These are phyloP conservation scores for Brienomyrus brachyistius DNA, from an alignment of 2,113 vertebrate genomes.

Conservation along the genomic window DNA sequence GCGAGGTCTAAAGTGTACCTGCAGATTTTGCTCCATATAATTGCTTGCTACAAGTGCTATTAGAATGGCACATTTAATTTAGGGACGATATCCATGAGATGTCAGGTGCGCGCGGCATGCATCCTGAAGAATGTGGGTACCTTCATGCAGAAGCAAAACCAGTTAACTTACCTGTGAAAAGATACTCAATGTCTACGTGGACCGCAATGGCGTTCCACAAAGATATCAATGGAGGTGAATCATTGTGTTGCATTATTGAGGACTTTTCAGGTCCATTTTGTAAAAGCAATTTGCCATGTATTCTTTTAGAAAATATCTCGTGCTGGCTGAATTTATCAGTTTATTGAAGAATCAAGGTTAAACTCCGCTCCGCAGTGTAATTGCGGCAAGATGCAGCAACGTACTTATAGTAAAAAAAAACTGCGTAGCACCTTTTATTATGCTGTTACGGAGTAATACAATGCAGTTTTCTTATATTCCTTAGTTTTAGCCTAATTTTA, in stretches of 20 bases:
- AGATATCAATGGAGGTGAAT: neutral
- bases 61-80: neutral
- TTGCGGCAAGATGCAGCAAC: neutral
- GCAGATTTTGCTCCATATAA: neutral
- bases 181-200: neutral
- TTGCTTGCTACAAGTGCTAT: neutral
- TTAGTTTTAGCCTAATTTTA: neutral
- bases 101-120: neutral
- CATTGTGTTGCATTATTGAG: neutral
- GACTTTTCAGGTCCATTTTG: neutral
- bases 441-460: neutral
- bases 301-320: neutral
- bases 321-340: neutral
- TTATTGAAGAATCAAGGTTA: neutral
- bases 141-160: neutral
- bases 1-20: neutral
- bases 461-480: neutral
- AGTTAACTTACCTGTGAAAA: neutral
- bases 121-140: neutral
- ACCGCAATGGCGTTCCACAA: neutral
- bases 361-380: neutral
- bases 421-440: neutral
- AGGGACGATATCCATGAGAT: neutral
- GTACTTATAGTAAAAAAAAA: neutral
- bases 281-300: neutral